Conservation (phyloP, 2,113 vertebrate species). For the Alouatta palliata region DNA sequence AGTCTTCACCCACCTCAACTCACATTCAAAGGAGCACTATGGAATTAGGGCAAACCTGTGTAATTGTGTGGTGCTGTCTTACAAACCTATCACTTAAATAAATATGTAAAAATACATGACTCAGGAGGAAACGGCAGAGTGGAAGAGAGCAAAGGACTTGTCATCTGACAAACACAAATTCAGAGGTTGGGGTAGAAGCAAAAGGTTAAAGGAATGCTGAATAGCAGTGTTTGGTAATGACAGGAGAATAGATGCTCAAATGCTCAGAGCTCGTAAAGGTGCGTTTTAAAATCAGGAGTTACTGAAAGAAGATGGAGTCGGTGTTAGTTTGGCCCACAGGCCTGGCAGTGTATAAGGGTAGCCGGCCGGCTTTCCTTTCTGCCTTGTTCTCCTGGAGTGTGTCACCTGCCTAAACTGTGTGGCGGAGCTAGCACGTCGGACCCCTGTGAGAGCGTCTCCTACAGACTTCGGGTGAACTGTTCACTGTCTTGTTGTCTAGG, state of each 20-base stretch:
- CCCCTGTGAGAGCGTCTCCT: not conserved
- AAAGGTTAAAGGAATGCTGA: not conserved
- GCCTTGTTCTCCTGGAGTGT: not conserved
- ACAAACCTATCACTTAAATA: not conserved
- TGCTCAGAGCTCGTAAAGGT: not conserved
- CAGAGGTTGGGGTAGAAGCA: not conserved
- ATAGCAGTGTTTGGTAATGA: not conserved
- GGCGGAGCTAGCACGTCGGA: not conserved
- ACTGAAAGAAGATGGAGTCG: not conserved
- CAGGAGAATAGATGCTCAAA: not conserved
- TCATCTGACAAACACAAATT: not conserved
- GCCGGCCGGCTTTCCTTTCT: not conserved
- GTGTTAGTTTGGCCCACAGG: not conserved
- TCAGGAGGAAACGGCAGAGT: not conserved
- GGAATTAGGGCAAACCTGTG: not conserved
- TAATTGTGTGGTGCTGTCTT: not conserved
- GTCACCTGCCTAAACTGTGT: not conserved
- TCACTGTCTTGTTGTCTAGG: conserved; percentile 81
- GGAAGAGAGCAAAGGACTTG: not conserved
- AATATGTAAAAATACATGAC: not conserved
- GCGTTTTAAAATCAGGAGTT: not conserved
- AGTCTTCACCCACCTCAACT: not conserved
- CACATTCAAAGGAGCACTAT: not conserved
- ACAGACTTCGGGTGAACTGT: not conserved
- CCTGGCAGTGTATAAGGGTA: not conserved